These are phyloP conservation scores for Formica aserva DNA, from an alignment of 2,888 invertebrate species.

Conservation along the genomic window DNA sequence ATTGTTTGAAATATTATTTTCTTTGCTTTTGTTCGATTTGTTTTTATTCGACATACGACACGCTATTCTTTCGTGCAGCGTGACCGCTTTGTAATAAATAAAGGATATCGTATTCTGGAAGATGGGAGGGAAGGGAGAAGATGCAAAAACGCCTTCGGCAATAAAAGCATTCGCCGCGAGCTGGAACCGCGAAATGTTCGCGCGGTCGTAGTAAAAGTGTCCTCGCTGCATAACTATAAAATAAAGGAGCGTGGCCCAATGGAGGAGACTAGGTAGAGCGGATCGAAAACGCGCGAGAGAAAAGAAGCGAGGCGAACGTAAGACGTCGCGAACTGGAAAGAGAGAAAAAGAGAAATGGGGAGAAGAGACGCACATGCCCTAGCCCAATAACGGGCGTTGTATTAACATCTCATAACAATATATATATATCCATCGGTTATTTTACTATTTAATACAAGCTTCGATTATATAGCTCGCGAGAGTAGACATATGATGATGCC, in stretches of 20 bases:
- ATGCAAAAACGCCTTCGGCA: constrained; percentile 73
- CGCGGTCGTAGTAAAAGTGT: constrained; percentile 80
- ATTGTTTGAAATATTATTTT: not conserved
- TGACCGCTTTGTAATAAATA: constrained; percentile 56
- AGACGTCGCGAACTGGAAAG: constrained; percentile 15
- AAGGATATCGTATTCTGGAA: constrained; percentile 64
- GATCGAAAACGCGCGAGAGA: constrained; percentile 46
- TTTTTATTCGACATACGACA: not conserved
- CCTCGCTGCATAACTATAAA: constrained; percentile 83
- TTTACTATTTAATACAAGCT: constrained; percentile 80
- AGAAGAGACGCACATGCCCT: constrained; percentile 63
- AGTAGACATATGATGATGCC: constrained; percentile 67
- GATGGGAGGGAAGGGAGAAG: not conserved
- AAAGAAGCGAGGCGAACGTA: constrained; percentile 37
- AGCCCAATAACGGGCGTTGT: constrained; percentile 70
- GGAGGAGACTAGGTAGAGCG: constrained; percentile 48
- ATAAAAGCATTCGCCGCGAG: constrained; percentile 79
- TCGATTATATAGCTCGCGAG: constrained; percentile 75
- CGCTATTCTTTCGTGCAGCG: constrained; percentile 17
- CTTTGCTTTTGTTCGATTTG: not conserved
- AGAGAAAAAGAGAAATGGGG: constrained; percentile 22
- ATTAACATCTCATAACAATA: constrained; percentile 81
- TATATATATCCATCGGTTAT: constrained; percentile 78
- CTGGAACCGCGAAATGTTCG: constrained; percentile 75
- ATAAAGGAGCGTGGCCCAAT: constrained; percentile 75